Conservation (phyloP, 2,888 invertebrate genomes). For the Bibio marci region DNA sequence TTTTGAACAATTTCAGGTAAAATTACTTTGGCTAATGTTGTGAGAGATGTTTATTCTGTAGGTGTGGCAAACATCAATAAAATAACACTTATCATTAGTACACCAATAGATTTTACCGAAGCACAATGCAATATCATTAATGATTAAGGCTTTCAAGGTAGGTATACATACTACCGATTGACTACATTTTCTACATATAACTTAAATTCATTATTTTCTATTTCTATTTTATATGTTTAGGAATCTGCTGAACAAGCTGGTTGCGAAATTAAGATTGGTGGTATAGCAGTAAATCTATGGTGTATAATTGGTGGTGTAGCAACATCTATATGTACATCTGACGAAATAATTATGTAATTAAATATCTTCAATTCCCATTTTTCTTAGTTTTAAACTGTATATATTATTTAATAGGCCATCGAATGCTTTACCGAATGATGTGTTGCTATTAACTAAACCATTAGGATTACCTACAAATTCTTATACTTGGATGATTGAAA, state of each 20-base stretch:
- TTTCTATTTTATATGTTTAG: too few species aligned
- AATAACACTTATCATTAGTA: constrained; percentile 58
- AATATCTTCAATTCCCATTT: too few species aligned
- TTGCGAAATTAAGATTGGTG: constrained; percentile 51
- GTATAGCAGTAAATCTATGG: constrained; percentile 69
- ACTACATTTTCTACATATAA: too few species aligned
- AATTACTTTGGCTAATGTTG: constrained; percentile 68
- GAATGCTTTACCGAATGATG: constrained; percentile 59
- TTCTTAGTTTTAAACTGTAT: too few species aligned
- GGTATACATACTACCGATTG: too few species aligned
- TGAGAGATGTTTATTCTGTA: constrained; percentile 72
- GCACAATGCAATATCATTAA: constrained; percentile 53
- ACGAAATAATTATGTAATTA: constrained; percentile 62
- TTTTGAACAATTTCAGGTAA: constrained; percentile 36
- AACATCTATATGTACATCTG: constrained; percentile 49
- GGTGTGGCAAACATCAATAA: constrained; percentile 69
- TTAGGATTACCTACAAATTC: constrained; percentile 68
- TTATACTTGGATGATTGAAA: constrained; percentile 54
- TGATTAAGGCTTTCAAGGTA: constrained; percentile 70
- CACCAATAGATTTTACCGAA: constrained; percentile 58
- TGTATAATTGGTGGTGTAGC: constrained; percentile 70
- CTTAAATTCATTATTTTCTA: too few species aligned
- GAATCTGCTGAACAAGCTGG: constrained; percentile 55
- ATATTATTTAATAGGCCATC: too few species aligned
- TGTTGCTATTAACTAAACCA: constrained; percentile 69